Base-by-base conservation (phyloP, 2,888 invertebrate genomes). In the Fabriciana adippe region DNA sequence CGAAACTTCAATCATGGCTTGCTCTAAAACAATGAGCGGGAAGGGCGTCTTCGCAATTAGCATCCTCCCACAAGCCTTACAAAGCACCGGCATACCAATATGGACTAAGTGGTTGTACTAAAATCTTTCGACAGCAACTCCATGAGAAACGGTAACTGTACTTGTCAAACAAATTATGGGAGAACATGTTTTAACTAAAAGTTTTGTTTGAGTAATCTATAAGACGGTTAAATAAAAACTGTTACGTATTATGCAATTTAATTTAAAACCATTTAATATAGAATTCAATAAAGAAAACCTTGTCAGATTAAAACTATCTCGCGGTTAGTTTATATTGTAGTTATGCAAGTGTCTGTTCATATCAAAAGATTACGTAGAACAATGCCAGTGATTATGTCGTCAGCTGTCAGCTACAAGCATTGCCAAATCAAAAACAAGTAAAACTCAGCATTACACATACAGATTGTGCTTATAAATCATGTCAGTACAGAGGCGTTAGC, bases 1-100 rank as follows among this genome's bases (percentile, higher is more conserved):
- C 89, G 85, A 86, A 88, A 89, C 90, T 90, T 92, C 91, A 91
- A 92, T 92, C 91, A 92, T 92, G 84, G 89, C 83, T 81, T 90
- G 87, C 91, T 90, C 90, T 91, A 91, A 92, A 92, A 92, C 92
- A 90, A 92, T 92, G 88, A 92, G 89, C 91, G 87, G 86, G 84
- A 87, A 89, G 88, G 89, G 90, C 86, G 89, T 89, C 87, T 90
- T 81, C 77, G 77, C 86, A 92, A 92, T 92, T 92, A 92, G 87
- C 90, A 85, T 85, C 89, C 89, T 87, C 91, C 91, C 86, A 92
- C 90, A 82, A 81, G 79, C 81, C 81, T 84, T 84, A 86, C 85
- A 81, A 86, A 83, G 84, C 83, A 83, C 87, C 90, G 88, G 82
- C 81, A 75, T 75, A 79, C 75, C 79, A 72, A 74, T 75, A 73